These are phyloP conservation scores for Actias luna DNA, from an alignment of 2,888 invertebrate species.

Conservation along the genomic window DNA sequence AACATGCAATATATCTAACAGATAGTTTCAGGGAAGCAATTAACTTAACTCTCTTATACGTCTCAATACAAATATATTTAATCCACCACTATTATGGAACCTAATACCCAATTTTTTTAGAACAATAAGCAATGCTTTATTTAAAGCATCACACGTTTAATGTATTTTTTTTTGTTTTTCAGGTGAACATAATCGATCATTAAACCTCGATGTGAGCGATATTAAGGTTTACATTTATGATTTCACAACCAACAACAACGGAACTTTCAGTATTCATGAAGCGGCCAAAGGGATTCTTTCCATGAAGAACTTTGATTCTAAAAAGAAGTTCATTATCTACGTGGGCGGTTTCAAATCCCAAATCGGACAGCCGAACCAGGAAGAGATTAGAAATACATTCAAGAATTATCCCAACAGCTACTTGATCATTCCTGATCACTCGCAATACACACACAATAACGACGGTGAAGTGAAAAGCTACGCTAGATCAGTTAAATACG, in stretches of 20 bases:
- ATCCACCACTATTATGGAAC: constrained; percentile 22
- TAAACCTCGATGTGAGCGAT: constrained; percentile 59
- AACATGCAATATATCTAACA: too few relatives aligned
- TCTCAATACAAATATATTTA: too few relatives aligned
- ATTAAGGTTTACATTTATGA: constrained; percentile 63
- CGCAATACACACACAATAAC: constrained; percentile 62
- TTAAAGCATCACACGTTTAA: too few relatives aligned
- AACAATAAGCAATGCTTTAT: too few relatives aligned
- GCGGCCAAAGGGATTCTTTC: constrained; percentile 58
- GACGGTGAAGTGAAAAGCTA: constrained; percentile 52
- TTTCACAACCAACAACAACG: constrained; percentile 45
- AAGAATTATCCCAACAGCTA: constrained; percentile 60
- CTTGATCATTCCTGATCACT: constrained; percentile 71
- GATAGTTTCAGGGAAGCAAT: too few relatives aligned
- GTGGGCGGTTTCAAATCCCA: constrained; percentile 67
- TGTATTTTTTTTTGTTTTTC: constrained; percentile 17
- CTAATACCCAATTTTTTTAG: too few relatives aligned
- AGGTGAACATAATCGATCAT: constrained; percentile 56
- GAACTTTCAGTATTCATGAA: constrained; percentile 48
- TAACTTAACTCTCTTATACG: too few relatives aligned
- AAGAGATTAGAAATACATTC: constrained; percentile 59
- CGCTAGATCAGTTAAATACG: too few relatives aligned
- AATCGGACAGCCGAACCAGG: constrained; percentile 61
- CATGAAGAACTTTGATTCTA: constrained; percentile 47
- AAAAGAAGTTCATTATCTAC: constrained; percentile 58